phyloP scores from a whole-genome alignment of 2,888 invertebrate genomes.

The Chalcosyrphus nemorum region DNA sequence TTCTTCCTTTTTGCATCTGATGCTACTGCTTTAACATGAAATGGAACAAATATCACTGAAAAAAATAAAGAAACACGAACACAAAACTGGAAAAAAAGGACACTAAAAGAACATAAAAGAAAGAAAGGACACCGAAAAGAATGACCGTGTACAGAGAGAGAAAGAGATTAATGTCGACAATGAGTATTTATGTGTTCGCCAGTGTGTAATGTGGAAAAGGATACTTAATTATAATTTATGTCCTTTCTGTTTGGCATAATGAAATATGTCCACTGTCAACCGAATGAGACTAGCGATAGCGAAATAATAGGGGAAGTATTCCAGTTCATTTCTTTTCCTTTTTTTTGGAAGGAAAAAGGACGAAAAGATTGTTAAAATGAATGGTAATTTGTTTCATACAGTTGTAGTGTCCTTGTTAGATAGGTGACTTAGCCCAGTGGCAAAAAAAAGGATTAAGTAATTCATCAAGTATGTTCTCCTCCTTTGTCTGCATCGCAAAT shows the following conservation, averaged over 20 bases:
- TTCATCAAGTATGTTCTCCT: slow-evolving; percentile 52
- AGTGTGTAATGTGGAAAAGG: slow-evolving; percentile 68
- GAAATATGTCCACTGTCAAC: slow-evolving; percentile 71
- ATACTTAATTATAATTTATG: slow-evolving; percentile 74
- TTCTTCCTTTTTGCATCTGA: too few species aligned
- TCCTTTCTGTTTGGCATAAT: slow-evolving; percentile 72
- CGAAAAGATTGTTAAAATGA: slow-evolving; percentile 25
- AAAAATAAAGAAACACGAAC: background rate
- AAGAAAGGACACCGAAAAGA: slow-evolving; percentile 2
- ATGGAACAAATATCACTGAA: background rate
- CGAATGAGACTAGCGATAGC: slow-evolving; percentile 28
- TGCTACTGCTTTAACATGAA: background rate
- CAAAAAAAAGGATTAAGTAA: slow-evolving; percentile 41
- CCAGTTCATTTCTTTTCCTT: slow-evolving; percentile 20
- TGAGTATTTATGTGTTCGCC: slow-evolving; percentile 72
- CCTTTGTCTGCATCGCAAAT: slow-evolving; percentile 8
- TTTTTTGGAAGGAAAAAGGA: background rate
- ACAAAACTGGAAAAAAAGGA: slow-evolving; percentile 44
- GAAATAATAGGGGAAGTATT: slow-evolving; percentile 25
- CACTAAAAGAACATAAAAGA: background rate
- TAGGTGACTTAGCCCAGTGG: background rate
- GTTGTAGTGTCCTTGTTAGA: too few species aligned
- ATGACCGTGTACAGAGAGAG: slow-evolving; percentile 9
- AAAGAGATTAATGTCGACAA: slow-evolving; percentile 69
- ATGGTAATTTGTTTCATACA: slow-evolving; percentile 41